Evolutionary conservation across 1,140 invertebrate species (phyloP), one percentile per base, ranked within the genome.

Genomic region (Meteorus sp.): DNA sequence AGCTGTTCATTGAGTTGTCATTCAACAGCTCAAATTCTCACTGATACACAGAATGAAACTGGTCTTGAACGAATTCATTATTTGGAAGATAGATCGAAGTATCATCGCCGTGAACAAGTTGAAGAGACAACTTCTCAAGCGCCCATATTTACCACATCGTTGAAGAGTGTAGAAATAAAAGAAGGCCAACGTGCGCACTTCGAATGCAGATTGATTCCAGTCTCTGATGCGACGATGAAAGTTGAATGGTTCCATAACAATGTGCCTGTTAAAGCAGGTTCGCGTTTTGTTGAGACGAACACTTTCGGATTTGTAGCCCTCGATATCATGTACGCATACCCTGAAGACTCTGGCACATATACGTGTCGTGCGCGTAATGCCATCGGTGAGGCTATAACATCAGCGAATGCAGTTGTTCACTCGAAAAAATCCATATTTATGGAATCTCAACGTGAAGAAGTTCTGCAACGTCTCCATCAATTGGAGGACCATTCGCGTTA

Each of bases 241-340:
- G 94, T 99, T 0, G 93, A 98, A 82, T 99, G 97, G 97, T 97
- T 93, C 81, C 93, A 95, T 62, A 95, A 98, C 73, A 94, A 93
- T 69, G 82, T 87, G 61, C 90, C 92, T 1, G 80, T 95, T 0
- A 94, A 94, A 76, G 91, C 90, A 56, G 91, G 92, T 7, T 93
- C 92, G 0, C 83, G 92, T 65, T 95, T 95, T 72, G 89, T 90
- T 6, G 93, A 95, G 82, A 94, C 92, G 7, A 94, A 95, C 69
- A 95, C 91, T 76, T 97, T 97, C 75, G 94, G 94, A 33, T 97
- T 94, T 73, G 93, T 96, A 9, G 93, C 94, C 31, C 73, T 97
- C 31, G 94, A 97, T 67, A 95, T 97, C 58, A 87, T 95, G 83
- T 90, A 94, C 59, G 90, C 91, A 7, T 87, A 94, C 64, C 92